A percentile compares a stretch with the other conserved stretches of the same genome.
phyloP scores from a whole-genome alignment of 2,797 vertebrate species.

The Malacoctenus gilli region DNA sequence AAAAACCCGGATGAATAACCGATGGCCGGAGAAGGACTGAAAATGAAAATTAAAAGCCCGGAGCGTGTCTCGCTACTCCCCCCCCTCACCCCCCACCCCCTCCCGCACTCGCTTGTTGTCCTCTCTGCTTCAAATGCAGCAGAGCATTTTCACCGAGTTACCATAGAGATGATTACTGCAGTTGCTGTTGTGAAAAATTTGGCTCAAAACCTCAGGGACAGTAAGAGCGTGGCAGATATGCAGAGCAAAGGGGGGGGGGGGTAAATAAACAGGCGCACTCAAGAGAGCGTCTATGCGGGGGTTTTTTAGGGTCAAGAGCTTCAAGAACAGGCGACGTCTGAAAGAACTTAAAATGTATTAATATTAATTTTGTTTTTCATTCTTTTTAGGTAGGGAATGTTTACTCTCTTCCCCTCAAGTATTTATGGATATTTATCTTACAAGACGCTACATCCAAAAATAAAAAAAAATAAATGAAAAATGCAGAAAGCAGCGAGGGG shows the following conservation, averaged over 20 bases:
- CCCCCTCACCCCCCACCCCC: conserved; percentile 9
- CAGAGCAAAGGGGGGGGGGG: conserved; percentile 23
- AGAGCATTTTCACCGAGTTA: conserved; percentile 59
- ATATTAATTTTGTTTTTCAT: conserved; percentile 34
- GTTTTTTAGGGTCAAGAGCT: conserved; percentile 29
- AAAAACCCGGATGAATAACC: conserved; percentile 68
- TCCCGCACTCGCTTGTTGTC: conserved; percentile 42
- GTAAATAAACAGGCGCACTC: conserved; percentile 32
- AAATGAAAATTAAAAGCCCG: conserved; percentile 62
- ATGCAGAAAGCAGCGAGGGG: too few relatives aligned
- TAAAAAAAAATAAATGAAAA: conserved; percentile 28
- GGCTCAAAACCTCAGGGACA: conserved; percentile 63
- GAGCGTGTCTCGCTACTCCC: conserved; percentile 14
- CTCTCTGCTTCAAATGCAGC: conserved; percentile 55
- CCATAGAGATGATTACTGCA: conserved; percentile 72
- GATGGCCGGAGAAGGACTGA: conserved; percentile 62
- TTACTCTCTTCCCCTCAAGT: conserved; percentile 13
- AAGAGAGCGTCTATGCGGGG: conserved; percentile 6
- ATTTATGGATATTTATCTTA: conserved; percentile 37
- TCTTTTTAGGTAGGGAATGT: background rate
- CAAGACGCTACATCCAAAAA: conserved; percentile 24
- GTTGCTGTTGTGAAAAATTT: conserved; percentile 62
- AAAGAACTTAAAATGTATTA: conserved; percentile 22
- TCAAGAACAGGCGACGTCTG: conserved; percentile 19
- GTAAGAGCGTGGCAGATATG: conserved; percentile 46